Evolutionary conservation across 1,140 invertebrate genomes (phyloP).

Genomic region (Mycetomoellerius zeteki): DNA sequence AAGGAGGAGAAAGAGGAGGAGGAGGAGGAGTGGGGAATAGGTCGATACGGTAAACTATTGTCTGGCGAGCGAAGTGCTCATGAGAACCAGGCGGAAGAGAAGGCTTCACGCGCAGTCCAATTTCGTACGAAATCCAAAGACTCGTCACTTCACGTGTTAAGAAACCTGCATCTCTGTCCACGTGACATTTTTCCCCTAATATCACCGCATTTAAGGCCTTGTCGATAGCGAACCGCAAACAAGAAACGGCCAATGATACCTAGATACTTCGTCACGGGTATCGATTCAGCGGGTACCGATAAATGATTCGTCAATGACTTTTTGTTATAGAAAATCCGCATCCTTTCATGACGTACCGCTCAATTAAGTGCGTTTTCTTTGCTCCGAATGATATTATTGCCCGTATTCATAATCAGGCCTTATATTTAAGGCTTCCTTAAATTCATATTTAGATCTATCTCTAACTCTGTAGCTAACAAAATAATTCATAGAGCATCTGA

Average conservation of each 20-base stretch:
- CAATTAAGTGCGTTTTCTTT: not conserved
- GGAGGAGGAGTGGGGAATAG: conserved; percentile 71
- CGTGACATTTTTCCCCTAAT: conserved; percentile 45
- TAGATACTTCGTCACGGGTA: not conserved
- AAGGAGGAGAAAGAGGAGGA: conserved; percentile 40
- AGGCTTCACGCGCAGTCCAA: conserved; percentile 73
- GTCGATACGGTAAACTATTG: conserved; percentile 85
- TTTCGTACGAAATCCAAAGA: conserved; percentile 64
- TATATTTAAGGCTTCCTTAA: no score
- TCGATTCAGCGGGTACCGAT: conserved; percentile 1
- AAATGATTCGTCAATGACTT: conserved; percentile 3
- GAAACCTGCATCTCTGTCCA: conserved; percentile 36
- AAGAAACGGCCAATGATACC: not conserved
- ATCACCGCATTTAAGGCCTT: not conserved
- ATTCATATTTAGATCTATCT: no score
- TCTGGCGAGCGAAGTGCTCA: conserved; percentile 82
- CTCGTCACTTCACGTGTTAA: conserved; percentile 46
- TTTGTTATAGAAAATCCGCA: not conserved
- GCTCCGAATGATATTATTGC: not conserved
- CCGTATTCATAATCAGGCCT: no score
- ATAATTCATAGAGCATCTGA: no score
- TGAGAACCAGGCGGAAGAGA: conserved; percentile 80
- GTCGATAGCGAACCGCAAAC: not conserved
- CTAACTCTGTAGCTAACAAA: no score
- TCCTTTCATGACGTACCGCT: no score